Evolutionary conservation across 2,888 invertebrate species (phyloP).

Genomic region (Heliconius aoede): DNA sequence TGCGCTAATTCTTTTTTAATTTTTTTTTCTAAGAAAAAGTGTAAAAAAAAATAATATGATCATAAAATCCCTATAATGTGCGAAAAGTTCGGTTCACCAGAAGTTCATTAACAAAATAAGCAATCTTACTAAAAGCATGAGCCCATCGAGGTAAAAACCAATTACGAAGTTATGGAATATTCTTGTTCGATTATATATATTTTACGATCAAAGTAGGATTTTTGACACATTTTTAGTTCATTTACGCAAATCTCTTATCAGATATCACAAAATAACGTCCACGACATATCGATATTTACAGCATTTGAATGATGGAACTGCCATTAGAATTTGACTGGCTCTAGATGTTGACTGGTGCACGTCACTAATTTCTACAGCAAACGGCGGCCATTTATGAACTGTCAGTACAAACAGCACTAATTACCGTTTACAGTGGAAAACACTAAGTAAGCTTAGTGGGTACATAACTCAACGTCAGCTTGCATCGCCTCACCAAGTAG

Average conservation of each 20-base stretch:
- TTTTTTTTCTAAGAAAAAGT: slow-evolving; percentile 3
- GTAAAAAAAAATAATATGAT: slow-evolving; percentile 17
- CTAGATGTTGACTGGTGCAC: slow-evolving; percentile 1
- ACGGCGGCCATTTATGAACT: slow-evolving; percentile 39
- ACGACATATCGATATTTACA: not conserved
- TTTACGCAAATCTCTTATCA: not conserved
- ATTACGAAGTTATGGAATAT: slow-evolving; percentile 75
- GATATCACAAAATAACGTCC: not conserved
- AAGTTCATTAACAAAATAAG: slow-evolving; percentile 79
- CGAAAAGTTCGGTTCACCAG: slow-evolving; percentile 67
- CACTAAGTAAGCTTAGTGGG: slow-evolving; percentile 44
- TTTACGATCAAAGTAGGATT: slow-evolving; percentile 57
- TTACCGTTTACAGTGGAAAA: slow-evolving; percentile 41
- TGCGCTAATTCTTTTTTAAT: not conserved
- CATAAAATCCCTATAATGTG: slow-evolving; percentile 56
- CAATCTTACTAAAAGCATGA: slow-evolving; percentile 78
- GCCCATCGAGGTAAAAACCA: slow-evolving; percentile 72
- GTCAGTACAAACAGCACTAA: slow-evolving; percentile 40
- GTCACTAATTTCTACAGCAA: slow-evolving; percentile 23
- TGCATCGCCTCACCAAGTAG: slow-evolving; percentile 31
- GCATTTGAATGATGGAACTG: not conserved
- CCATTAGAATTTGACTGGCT: not conserved
- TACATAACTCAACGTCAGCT: slow-evolving; percentile 42
- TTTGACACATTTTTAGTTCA: slow-evolving; percentile 37
- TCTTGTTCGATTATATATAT: slow-evolving; percentile 72